These are phyloP conservation scores for Pocota personata DNA, from an alignment of 2,888 invertebrate species.

Conservation along the genomic window DNA sequence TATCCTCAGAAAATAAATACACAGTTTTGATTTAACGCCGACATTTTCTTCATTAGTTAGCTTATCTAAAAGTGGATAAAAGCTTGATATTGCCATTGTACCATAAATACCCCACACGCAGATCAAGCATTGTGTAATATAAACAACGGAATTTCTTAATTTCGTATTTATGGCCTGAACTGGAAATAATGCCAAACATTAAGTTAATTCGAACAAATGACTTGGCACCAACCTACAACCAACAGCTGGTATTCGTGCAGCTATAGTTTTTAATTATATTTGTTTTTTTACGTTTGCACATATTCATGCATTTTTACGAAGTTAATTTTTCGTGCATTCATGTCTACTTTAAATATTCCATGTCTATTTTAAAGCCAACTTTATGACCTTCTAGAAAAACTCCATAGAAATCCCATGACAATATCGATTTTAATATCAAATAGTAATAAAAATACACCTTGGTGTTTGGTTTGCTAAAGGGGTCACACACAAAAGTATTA, in stretches of 20 bases:
- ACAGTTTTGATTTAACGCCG: not conserved
- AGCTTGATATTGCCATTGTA: not conserved
- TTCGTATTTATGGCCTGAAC: not conserved
- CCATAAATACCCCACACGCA: not conserved
- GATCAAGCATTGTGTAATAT: not conserved
- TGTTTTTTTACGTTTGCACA: not conserved
- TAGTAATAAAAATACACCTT: not conserved
- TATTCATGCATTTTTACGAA: not conserved
- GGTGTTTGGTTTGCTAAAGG: too few species aligned
- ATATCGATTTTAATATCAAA: not conserved
- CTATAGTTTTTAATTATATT: not conserved
- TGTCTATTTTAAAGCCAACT: not conserved
- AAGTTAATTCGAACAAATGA: not conserved
- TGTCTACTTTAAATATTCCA: not conserved
- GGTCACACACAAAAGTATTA: not conserved
- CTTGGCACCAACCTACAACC: too few species aligned
- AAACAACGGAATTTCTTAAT: slow-evolving; percentile 21
- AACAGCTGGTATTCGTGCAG: too few species aligned
- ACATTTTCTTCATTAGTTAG: not conserved
- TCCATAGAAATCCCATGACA: not conserved
- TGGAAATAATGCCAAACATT: not conserved
- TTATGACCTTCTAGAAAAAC: not conserved
- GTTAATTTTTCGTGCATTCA: not conserved
- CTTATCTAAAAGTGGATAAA: not conserved
- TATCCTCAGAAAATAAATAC: not conserved